Evolutionary conservation across 2,888 invertebrate species (phyloP), one percentile per base, ranked within the genome.

Genomic region (Autographa gamma): DNA sequence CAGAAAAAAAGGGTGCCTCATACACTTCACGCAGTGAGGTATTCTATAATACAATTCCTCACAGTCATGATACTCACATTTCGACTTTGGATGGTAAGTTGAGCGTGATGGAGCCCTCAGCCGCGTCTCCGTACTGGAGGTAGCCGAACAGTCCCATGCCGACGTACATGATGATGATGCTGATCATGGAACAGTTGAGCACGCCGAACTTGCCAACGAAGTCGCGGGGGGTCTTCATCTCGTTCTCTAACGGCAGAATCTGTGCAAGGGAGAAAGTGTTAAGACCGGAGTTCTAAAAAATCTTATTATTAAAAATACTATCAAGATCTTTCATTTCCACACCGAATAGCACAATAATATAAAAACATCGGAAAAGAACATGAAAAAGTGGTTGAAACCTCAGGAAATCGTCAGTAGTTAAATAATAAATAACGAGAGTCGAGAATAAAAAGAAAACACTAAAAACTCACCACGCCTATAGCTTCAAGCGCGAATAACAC

Each of bases 401-500:
- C 3, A 25, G 25, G 25, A 25, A 25, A 25, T 3, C 25, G 25
- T 25, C 25, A 3, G 25, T 25, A 25, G 25, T 25, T 25, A 48
- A 48, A 48, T 16, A 48, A 2, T 13, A 6, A 16, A 5, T 14
- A 43, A 43, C 5, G 4, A 43, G 4, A 43, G 11, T 54, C 5
- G 8, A 16, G 18, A 11, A 19, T 18, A 11, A 13, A 0, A 18
- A 19, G 18, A 18, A 19, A 54, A 19, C 13, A 18, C 13, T 32
- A n/a, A 13, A 19, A 38, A 96, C 97, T 96, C 91, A 98, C 98
- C 92, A 98, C 98, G 65, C 98, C 98, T 81, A 99, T 99, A 66
- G 99, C 99, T 96, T 99, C 99, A 85, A 99, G 97, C 0, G 99
- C 98, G 91, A 99, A 99, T 63, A 99, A 96, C 0, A 99, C 99